Evolutionary conservation across 2,888 invertebrate species (phyloP).

Genomic region (Lycaena phlaeas): DNA sequence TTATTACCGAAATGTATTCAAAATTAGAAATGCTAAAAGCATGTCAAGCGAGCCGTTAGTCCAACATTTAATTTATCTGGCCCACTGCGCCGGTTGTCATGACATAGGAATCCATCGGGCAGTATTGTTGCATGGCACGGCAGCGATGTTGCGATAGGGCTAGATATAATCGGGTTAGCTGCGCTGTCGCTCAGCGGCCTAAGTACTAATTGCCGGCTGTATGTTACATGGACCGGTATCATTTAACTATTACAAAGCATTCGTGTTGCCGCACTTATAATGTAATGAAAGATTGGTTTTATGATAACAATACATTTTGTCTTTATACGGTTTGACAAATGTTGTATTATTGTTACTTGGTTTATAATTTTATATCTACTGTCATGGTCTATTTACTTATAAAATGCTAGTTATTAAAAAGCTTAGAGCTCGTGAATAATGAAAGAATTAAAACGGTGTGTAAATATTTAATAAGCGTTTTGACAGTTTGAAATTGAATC

Average conservation of each 20-base stretch:
- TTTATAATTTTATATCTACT: too few relatives aligned
- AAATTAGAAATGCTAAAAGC: neutral
- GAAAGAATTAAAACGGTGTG: too few relatives aligned
- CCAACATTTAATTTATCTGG: constrained; percentile 36
- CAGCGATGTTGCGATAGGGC: constrained; percentile 50
- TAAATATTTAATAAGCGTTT: too few relatives aligned
- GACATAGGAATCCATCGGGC: constrained; percentile 46
- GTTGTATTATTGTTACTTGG: neutral
- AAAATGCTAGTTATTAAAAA: too few relatives aligned
- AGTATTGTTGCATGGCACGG: constrained; percentile 36
- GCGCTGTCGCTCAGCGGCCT: constrained; percentile 60
- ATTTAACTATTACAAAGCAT: constrained; percentile 8
- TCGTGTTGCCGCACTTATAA: neutral
- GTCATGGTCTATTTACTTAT: too few relatives aligned
- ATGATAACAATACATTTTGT: neutral
- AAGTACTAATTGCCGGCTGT: constrained; percentile 60
- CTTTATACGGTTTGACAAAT: constrained; percentile 2
- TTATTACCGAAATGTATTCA: neutral
- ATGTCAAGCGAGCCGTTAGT: constrained; percentile 31
- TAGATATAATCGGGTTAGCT: constrained; percentile 58
- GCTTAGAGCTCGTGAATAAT: too few relatives aligned
- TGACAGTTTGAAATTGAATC: too few relatives aligned
- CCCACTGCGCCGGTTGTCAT: constrained; percentile 42
- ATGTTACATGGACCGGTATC: constrained; percentile 44
- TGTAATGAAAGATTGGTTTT: neutral